Evolutionary conservation across 2,888 invertebrate genomes (phyloP).

Genomic region (Odontothrips loti): DNA sequence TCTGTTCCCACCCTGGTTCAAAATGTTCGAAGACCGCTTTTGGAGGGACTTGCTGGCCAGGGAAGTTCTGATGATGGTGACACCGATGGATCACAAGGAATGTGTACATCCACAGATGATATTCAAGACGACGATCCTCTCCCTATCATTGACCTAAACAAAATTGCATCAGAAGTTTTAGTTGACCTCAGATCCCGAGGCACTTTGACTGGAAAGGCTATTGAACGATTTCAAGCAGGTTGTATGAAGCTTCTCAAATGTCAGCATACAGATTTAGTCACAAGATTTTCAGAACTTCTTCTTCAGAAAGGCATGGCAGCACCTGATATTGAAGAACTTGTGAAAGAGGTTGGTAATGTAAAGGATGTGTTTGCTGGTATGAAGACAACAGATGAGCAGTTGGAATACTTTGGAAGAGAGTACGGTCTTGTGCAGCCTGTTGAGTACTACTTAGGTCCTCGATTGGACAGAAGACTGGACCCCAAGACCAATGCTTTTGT

Average conservation of each 20-base stretch:
- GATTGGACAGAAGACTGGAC: not conserved
- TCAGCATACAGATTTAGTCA: not conserved
- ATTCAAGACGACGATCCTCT: not conserved
- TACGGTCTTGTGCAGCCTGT: not conserved
- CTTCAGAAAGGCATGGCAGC: not conserved
- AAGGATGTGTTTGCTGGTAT: not conserved
- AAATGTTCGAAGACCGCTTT: too few relatives aligned
- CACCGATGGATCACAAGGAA: too few relatives aligned
- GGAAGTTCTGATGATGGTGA: too few relatives aligned
- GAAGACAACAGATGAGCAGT: not conserved
- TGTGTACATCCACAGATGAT: too few relatives aligned
- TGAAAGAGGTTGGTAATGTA: not conserved
- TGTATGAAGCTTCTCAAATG: not conserved
- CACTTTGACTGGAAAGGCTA: not conserved
- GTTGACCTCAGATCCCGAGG: not conserved
- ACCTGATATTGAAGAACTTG: not conserved
- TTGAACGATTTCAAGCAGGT: not conserved
- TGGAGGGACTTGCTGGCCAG: not conserved
- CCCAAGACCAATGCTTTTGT: not conserved
- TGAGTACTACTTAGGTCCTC: not conserved
- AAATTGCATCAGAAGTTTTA: not conserved
- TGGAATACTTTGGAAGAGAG: not conserved
- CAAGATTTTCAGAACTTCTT: not conserved
- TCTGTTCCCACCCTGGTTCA: too few relatives aligned
- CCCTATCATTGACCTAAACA: not conserved